Conservation (phyloP, 2,888 invertebrate genomes). For the Cerastoderma edule region DNA sequence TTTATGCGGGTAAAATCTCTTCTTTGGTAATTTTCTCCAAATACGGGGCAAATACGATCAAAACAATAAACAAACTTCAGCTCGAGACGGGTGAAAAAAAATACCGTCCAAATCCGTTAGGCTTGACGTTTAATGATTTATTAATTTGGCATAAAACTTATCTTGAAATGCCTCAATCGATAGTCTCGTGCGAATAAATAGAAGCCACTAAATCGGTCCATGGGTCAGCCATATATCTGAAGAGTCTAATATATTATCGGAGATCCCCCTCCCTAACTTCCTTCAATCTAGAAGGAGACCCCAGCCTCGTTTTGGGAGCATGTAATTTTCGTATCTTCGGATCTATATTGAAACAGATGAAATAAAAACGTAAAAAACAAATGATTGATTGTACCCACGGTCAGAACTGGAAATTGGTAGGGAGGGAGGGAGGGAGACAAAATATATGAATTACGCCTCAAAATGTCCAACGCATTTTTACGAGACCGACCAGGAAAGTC, state of each 20-base stretch:
- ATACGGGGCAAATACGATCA: too few relatives aligned
- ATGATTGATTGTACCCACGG: slow-evolving; percentile 8
- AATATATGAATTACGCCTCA: too few relatives aligned
- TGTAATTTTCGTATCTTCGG: slow-evolving; percentile 9
- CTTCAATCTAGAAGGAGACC: background rate
- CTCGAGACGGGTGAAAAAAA: too few relatives aligned
- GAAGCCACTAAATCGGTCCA: slow-evolving; percentile 7
- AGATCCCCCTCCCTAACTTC: too few relatives aligned
- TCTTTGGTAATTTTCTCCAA: too few relatives aligned
- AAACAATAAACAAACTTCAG: too few relatives aligned
- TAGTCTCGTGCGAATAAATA: slow-evolving; percentile 10
- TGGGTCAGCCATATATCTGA: slow-evolving; percentile 7
- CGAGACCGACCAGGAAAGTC: background rate
- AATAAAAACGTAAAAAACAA: slow-evolving; percentile 9
- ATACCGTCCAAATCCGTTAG: too few relatives aligned
- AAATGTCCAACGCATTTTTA: slow-evolving; percentile 2
- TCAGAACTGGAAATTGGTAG: slow-evolving; percentile 4
- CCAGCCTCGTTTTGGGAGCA: slow-evolving; percentile 4
- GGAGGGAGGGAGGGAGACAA: too few relatives aligned
- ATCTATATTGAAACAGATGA: slow-evolving; percentile 16
- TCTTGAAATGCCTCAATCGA: slow-evolving; percentile 11
- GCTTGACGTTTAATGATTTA: slow-evolving; percentile 4
- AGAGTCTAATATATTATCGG: slow-evolving; percentile 6
- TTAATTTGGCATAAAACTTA: slow-evolving; percentile 16
- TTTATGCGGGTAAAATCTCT: too few relatives aligned